Conservation (phyloP, 2,888 invertebrate species). For the Meteorus colon region DNA sequence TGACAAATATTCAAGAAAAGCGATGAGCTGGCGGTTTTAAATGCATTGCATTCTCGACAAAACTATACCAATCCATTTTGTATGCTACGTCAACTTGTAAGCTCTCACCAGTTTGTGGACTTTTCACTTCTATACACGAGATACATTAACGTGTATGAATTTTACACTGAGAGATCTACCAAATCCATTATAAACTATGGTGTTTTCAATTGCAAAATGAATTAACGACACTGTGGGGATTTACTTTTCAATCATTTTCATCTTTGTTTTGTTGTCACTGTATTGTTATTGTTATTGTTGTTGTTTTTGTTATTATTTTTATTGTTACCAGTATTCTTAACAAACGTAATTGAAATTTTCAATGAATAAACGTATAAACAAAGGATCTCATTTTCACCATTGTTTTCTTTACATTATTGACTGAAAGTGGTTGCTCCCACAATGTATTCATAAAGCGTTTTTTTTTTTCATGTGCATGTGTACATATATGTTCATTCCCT, state of each 20-base stretch:
- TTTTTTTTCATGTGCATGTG: not conserved
- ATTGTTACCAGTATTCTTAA: not conserved
- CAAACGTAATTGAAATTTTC: constrained; percentile 11
- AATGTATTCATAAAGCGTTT: not conserved
- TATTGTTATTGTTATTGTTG: not conserved
- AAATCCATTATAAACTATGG: not conserved
- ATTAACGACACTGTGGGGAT: constrained; percentile 4
- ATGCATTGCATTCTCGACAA: constrained; percentile 46
- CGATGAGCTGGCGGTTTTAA: constrained; percentile 42
- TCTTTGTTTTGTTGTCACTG: not conserved
- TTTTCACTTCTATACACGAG: not conserved
- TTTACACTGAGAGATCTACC: not conserved
- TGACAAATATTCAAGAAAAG: constrained; percentile 54
- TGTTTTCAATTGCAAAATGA: not conserved
- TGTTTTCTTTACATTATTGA: constrained; percentile 40
- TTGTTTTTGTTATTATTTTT: not conserved
- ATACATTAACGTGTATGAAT: not conserved
- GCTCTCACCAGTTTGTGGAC: not conserved
- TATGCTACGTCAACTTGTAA: not conserved
- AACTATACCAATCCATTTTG: constrained; percentile 48
- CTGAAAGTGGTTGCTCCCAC: constrained; percentile 48
- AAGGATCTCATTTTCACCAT: constrained; percentile 9
- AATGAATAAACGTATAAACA: not conserved
- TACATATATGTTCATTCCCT: not conserved
- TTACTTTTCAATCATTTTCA: not conserved